Evolutionary conservation across 2,888 invertebrate genomes (phyloP), one percentile per base, ranked within the genome.

Genomic region (Napeogenes sylphis): DNA sequence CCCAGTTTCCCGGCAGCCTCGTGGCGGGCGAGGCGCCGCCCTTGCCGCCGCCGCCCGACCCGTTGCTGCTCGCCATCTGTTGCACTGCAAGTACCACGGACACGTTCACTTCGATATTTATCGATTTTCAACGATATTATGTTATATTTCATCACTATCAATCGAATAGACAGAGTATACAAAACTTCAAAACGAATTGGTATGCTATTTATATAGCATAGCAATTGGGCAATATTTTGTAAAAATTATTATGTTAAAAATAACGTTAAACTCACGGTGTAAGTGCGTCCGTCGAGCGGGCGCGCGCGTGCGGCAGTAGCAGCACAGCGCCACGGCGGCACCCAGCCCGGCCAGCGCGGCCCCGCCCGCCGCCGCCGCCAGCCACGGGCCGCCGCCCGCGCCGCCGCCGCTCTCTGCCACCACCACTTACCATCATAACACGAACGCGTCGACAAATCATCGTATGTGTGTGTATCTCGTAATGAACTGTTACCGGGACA

Each of bases 1-100:
- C 94, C 96, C 95, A 96, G 96, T 97, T 97, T 97, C 96, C 96
- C 96, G 95, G 95, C 90, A 91, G 89, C 79, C 83, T 80, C 72
- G 90, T 92, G 84, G 80, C 89, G 80, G 89, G 83, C 77, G 89
- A 78, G 87, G 90, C 84, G 91, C 92, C 80, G 70, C 73, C 70
- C 74, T 78, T 80, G 69, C 87, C 78, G 83, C 85, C 77, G 68
- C 70, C 83, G 85, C 91, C 84, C 84, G 91, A 83, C 74, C 87
- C 89, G 90, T 93, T 91, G 84, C 92, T 92, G 92, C 87, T 92
- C 85, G 85, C 93, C 93, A 94, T 94, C 87, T 94, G 94, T 91
- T 94, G 94, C 85, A 95, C 95, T 95, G 92, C 68, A 92, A 76
- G 67, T 58, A 82, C 73, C 84, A 85, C 42, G 42, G 38, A 6